phyloP scores from a whole-genome alignment of 2,113 vertebrate species.

The Chaenogobius annularis region DNA sequence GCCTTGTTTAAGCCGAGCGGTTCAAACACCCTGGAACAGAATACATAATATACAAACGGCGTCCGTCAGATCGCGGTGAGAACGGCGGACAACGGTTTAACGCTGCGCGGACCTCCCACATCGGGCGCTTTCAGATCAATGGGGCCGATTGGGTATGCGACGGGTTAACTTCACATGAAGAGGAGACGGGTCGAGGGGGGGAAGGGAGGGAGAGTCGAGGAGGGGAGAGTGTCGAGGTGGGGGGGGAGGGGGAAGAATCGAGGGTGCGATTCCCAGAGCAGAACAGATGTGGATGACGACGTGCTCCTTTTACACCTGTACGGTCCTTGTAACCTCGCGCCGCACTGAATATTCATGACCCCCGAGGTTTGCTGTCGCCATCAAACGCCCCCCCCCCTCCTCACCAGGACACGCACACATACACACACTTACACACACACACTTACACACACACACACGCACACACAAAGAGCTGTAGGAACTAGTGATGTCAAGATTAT shows the following conservation, averaged over 20 bases:
- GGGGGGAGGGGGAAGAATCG: slow-evolving; percentile 33
- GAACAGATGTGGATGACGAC: slow-evolving; percentile 88
- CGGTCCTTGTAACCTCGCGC: slow-evolving; percentile 71
- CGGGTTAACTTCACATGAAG: slow-evolving; percentile 20
- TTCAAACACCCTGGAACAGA: too few species aligned
- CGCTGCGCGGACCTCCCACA: neutral
- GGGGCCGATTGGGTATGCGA: neutral
- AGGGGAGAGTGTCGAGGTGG: slow-evolving; percentile 44
- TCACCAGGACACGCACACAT: neutral
- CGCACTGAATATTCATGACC: slow-evolving; percentile 85
- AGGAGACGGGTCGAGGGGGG: neutral
- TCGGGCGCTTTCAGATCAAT: neutral
- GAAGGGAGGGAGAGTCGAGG: too few species aligned
- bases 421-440: neutral
- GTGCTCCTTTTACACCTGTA: slow-evolving; percentile 88
- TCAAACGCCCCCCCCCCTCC: slow-evolving; percentile 75
- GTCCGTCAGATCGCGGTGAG: neutral
- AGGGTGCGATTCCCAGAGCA: slow-evolving; percentile 68
- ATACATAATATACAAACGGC: neutral
- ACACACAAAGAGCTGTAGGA: too few species aligned
- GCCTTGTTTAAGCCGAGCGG: too few species aligned
- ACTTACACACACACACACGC: too few species aligned
- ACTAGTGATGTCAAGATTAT: too few species aligned
- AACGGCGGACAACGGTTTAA: too few species aligned
- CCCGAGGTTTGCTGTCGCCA: slow-evolving; percentile 73